phyloP scores from a whole-genome alignment of 2,888 invertebrate species.

The Kryphioiulus occultus region DNA sequence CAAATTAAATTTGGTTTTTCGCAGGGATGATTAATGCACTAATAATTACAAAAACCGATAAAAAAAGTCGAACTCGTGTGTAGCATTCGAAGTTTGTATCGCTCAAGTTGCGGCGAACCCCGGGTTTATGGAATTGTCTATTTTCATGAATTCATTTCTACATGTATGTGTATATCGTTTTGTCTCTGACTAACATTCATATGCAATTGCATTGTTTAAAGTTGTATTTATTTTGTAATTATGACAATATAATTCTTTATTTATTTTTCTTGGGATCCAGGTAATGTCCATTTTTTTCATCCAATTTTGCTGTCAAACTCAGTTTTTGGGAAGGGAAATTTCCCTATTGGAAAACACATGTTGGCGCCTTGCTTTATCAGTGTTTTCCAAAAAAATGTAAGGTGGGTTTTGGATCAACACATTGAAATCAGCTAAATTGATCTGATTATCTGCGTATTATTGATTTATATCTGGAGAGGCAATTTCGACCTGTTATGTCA shows the following conservation, averaged over 20 bases:
- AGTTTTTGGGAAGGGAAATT: too few species aligned
- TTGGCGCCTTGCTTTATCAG: not conserved
- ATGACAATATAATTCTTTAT: constrained; percentile 20
- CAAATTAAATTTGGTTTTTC: too few species aligned
- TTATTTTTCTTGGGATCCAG: not conserved
- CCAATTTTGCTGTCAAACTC: not conserved
- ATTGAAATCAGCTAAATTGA: not conserved
- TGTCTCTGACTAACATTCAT: constrained; percentile 31
- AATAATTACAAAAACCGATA: too few species aligned
- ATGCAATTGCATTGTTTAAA: constrained; percentile 19
- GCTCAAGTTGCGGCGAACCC: not conserved
- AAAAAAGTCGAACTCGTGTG: not conserved
- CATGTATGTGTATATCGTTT: not conserved
- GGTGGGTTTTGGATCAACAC: not conserved
- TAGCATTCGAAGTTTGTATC: not conserved
- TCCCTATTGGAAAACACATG: too few species aligned
- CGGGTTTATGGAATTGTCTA: not conserved
- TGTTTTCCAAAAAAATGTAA: too few species aligned
- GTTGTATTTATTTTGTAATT: constrained; percentile 31
- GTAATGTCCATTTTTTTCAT: not conserved
- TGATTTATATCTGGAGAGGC: not conserved
- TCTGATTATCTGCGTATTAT: not conserved
- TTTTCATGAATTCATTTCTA: not conserved
- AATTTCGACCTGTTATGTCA: too few species aligned
- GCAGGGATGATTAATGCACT: too few species aligned